Evolutionary conservation across 2,888 invertebrate species (phyloP).

Genomic region (Hartigia nigra): DNA sequence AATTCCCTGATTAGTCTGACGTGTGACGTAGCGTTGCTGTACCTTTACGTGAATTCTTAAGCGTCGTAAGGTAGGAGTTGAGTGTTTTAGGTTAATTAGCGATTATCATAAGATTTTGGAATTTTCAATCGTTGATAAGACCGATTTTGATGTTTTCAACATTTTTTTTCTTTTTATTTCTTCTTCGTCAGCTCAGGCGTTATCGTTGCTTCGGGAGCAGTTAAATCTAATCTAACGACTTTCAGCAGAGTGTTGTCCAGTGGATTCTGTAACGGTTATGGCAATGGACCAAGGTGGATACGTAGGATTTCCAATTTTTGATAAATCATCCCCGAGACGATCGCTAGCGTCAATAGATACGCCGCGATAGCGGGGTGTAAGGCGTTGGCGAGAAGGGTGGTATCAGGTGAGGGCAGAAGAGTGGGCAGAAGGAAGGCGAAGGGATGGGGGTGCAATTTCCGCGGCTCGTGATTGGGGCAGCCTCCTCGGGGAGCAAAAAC

Average conservation of each 20-base stretch:
- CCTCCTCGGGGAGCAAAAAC: conserved; percentile 75
- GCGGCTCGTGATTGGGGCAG: conserved; percentile 77
- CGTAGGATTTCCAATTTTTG: conserved; percentile 43
- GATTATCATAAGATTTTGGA: background rate
- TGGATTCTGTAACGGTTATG: background rate
- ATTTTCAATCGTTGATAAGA: background rate
- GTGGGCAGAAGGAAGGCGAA: conserved; percentile 45
- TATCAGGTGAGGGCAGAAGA: conserved; percentile 31
- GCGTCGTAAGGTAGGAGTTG: background rate
- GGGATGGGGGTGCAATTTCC: conserved; percentile 71
- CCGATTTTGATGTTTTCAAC: conserved; percentile 20
- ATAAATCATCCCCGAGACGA: conserved; percentile 39
- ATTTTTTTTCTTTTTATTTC: background rate
- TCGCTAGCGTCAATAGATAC: conserved; percentile 40
- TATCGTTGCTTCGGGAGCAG: background rate
- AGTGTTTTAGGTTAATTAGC: background rate
- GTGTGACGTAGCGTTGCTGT: background rate
- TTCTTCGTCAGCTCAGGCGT: background rate
- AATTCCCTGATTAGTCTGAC: background rate
- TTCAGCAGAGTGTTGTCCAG: background rate
- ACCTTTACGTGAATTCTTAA: background rate
- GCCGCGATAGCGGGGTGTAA: conserved; percentile 43
- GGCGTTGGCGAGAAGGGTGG: conserved; percentile 35
- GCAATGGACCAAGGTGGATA: background rate
- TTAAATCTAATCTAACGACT: background rate